Evolutionary conservation across 2,113 vertebrate species (phyloP), one percentile per base, ranked within the genome.

Genomic region (Dromaius novaehollandiae): DNA sequence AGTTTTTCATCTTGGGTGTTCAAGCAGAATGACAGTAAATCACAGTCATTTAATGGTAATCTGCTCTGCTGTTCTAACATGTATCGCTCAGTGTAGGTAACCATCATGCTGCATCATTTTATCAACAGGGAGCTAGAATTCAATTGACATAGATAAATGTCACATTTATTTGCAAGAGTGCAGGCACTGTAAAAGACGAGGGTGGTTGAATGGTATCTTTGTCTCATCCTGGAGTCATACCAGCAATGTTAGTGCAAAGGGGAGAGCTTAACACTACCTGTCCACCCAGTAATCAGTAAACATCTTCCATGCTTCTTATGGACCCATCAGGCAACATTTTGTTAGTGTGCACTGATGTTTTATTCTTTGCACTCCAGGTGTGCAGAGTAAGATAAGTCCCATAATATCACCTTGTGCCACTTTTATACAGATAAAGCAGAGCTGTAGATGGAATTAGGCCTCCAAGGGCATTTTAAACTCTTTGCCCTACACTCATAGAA

Each of bases 1-100:
- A 83, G 68, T 77, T 94, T 95, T 48, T 91, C 53, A 70, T 89
- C 75, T 34, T 34, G 53, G 92, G 63, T 3, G 3, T n/a, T 85
- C 64, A 51, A 73, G 82, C 82, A 91, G 71, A 90, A 86, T 86
- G 88, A 51, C 55, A 86, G 75, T 66, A 88, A 97, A 93, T 94
- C 75, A 36, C 9, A 91, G 82, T 63, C 40, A 86, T 91, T 96
- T 86, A 51, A 32, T 38, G 40, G 48, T 8, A 61, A 86, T 66
- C 30, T 70, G 63, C 85, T 85, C 58, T 65, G 82, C 85, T 0
- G 0, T 80, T 79, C 90, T 58, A 74, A 66, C 0, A 0, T 12
- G 32, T 56, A 63, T 51, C 10, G 0, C 53, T 66, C 75, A 0
- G 1, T 44, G 36, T 64, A 88, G 85, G 40, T 75, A 91, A 34